phyloP scores from a whole-genome alignment of 2,888 invertebrate species.

The Hydropsyche betteni region DNA sequence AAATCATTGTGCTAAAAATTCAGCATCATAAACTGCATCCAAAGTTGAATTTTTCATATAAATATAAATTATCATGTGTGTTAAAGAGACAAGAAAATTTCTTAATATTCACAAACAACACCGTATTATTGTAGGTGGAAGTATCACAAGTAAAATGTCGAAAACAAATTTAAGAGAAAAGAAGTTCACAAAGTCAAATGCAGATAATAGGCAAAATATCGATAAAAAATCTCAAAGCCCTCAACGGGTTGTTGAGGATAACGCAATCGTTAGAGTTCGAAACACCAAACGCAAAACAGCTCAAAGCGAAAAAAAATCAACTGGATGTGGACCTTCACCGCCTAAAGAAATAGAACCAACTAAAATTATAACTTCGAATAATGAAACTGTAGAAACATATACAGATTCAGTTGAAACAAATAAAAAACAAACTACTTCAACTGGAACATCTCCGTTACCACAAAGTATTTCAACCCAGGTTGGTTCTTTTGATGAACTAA shows the following conservation, averaged over 20 bases:
- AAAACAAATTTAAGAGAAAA: slow-evolving; percentile 33
- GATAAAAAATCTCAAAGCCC: slow-evolving; percentile 37
- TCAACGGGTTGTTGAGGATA: slow-evolving; percentile 48
- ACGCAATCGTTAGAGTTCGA: slow-evolving; percentile 45
- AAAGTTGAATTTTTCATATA: too few species aligned
- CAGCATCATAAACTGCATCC: too few species aligned
- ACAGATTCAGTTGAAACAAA: slow-evolving; percentile 30
- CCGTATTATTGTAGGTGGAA: slow-evolving; percentile 49
- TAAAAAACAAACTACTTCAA: slow-evolving; percentile 63
- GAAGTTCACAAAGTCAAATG: slow-evolving; percentile 38
- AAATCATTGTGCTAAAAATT: too few species aligned
- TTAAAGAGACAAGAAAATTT: too few species aligned
- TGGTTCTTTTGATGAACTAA: slow-evolving; percentile 35
- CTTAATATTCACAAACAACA: slow-evolving; percentile 11
- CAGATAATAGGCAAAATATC: slow-evolving; percentile 38
- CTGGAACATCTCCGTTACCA: slow-evolving; percentile 86
- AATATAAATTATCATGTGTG: too few species aligned
- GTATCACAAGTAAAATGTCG: slow-evolving; percentile 41
- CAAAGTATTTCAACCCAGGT: slow-evolving; percentile 90
- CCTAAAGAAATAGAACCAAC: slow-evolving; percentile 60
- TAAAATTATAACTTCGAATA: slow-evolving; percentile 37
- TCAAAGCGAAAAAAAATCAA: slow-evolving; percentile 60
- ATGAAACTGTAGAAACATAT: slow-evolving; percentile 36
- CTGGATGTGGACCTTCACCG: slow-evolving; percentile 72
- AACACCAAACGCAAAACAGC: slow-evolving; percentile 43